A percentile compares a stretch with the other conserved stretches of the same genome.
phyloP scores from a whole-genome alignment of 2,888 invertebrate genomes.

The Rhopalosiphum nymphaeae region DNA sequence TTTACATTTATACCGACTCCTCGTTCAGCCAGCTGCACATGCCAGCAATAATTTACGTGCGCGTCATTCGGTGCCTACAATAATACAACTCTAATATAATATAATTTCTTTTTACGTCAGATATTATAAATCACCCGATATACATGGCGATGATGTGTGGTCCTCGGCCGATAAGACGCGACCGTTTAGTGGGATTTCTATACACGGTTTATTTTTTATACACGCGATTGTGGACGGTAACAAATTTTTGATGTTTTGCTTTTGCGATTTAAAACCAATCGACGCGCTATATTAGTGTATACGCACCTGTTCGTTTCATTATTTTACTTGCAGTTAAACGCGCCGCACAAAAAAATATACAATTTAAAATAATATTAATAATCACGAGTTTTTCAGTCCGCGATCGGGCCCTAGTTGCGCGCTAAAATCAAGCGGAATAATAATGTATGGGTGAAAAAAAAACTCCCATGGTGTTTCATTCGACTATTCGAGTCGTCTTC shows the following conservation, averaged over 20 bases:
- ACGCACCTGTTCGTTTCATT: background rate
- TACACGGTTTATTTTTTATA: background rate
- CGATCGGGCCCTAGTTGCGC: background rate
- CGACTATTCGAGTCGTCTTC: background rate
- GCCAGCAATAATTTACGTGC: conserved; percentile 32
- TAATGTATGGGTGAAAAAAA: background rate
- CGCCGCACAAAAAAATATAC: background rate
- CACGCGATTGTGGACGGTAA: background rate
- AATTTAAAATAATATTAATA: background rate
- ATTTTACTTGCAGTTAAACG: background rate
- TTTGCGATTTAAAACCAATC: background rate
- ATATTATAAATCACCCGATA: conserved; percentile 43
- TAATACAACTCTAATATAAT: background rate
- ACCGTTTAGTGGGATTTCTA: background rate
- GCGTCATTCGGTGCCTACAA: conserved; percentile 2
- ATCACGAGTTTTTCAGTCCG: background rate
- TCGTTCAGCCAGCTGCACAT: background rate
- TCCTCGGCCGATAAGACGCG: conserved; percentile 33
- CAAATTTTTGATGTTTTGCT: background rate
- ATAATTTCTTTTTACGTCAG: conserved; percentile 6
- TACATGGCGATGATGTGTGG: conserved; percentile 31
- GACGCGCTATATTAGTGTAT: background rate
- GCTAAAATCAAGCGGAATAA: background rate
- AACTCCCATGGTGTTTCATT: conserved; percentile 35
- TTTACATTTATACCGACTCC: conserved; percentile 7